Evolutionary conservation across 2,797 vertebrate species (phyloP), one percentile per base, ranked within the genome.

Genomic region (Tamandua tetradactyla): DNA sequence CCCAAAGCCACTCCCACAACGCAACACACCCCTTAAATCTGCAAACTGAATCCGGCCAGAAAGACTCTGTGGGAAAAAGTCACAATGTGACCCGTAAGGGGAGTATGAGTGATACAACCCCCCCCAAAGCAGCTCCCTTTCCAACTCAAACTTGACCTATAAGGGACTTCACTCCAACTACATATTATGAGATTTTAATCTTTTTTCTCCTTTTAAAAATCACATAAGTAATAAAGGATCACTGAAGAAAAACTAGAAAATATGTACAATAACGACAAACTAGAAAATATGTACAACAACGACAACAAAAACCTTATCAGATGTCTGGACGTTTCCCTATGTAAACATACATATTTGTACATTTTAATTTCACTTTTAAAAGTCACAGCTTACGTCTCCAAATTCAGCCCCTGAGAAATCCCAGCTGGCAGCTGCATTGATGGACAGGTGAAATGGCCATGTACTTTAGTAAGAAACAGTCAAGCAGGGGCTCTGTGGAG

Each of bases 161-260:
- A 64, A 94, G 13, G 59, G 68, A 49, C 30, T 59, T 89, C 49
- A 91, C 32, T 49, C 47, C 49, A 15, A 44, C 72, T 71, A 47
- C 66, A 75, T 90, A 88, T 95, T 79, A 79, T 82, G 25, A 91
- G 10, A 40, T 72, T 13, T 37, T 83, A 12, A 66, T 52, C 12
- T 84, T 89, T 95, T 93, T 91, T 25, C 68, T 75, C 49, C 47
- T 85, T 92, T 92, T 71, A 89, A 92, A 84, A 89, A 66, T 47
- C n/a, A 61, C 11, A 4, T 49, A 95, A 87, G 57, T 80, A 62
- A 44, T 79, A 86, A 89, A 92, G 11, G 49, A 7, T 42, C 25
- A 81, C 12, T 68, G 61, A 17, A 68, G 55, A 88, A 93, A 93
- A 89, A 75, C 37, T 61, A 40, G 42, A 61, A 86, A 75, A 93